Percentiles rank a stretch among this genome's conserved stretches.
Evolutionary conservation across 2,113 vertebrate genomes (phyloP).

Genomic region (Thinocorus orbignyianus): DNA sequence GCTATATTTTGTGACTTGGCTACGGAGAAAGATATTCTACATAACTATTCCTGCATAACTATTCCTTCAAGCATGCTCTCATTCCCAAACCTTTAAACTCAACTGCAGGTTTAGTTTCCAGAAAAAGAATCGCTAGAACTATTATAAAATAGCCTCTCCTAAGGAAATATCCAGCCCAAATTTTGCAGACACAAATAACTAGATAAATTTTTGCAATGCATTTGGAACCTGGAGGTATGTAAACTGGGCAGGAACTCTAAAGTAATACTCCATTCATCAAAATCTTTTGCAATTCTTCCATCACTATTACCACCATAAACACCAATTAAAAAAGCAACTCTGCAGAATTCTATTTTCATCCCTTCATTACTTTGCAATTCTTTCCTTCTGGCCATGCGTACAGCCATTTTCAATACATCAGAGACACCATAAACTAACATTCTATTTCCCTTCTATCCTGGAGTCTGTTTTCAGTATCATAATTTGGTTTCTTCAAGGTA

Average conservation of each 20-base stretch:
- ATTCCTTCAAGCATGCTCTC: background rate
- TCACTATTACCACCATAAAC: conserved; percentile 25
- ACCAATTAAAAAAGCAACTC: background rate
- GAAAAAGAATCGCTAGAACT: background rate
- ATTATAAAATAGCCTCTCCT: background rate
- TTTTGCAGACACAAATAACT: conserved; percentile 5
- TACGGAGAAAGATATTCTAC: background rate
- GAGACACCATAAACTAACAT: background rate
- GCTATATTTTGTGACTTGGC: background rate
- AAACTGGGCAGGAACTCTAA: conserved; percentile 33
- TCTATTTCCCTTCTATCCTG: background rate
- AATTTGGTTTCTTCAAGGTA: background rate
- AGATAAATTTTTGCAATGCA: background rate
- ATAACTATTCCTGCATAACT: background rate
- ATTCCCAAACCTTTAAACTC: background rate
- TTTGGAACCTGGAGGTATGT: background rate
- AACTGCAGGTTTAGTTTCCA: background rate
- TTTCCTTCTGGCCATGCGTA: background rate
- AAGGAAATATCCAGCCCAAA: background rate
- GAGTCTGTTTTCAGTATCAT: background rate
- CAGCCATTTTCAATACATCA: background rate
- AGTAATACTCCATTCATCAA: conserved; percentile 47
- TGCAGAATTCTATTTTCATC: conserved; percentile 15
- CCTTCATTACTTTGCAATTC: background rate
- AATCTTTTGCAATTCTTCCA: conserved; percentile 8